Conservation (phyloP, 2,888 invertebrate genomes). For the Pammene fasciana region DNA sequence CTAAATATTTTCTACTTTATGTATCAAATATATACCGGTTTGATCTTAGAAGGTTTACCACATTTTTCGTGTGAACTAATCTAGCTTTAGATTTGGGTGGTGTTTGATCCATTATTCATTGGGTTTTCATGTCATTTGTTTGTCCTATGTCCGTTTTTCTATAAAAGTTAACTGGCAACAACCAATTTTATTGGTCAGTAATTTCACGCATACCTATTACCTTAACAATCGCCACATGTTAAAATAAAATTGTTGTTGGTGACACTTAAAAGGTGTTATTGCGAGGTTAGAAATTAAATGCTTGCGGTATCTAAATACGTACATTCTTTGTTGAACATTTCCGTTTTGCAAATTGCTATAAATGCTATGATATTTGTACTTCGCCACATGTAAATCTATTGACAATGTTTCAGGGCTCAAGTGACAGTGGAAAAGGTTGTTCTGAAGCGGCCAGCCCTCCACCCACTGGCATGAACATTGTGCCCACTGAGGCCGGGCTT, state of each 20-base stretch:
- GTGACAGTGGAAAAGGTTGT: constrained; percentile 92
- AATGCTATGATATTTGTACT: neutral
- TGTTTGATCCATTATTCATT: constrained; percentile 37
- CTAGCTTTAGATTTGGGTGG: constrained; percentile 35
- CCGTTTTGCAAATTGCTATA: constrained; percentile 32
- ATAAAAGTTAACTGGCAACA: constrained; percentile 6
- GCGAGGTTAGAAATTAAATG: constrained; percentile 27
- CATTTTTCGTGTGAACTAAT: constrained; percentile 3
- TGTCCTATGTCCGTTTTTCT: constrained; percentile 15
- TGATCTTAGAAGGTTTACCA: neutral
- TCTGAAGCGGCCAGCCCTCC: constrained; percentile 89
- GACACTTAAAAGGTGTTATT: constrained; percentile 32
- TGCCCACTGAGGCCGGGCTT: constrained; percentile 72
- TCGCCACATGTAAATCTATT: constrained; percentile 12
- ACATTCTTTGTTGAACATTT: constrained; percentile 23
- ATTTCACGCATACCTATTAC: constrained; percentile 26
- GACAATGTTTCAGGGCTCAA: constrained; percentile 85
- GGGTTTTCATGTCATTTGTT: constrained; percentile 21
- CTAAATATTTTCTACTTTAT: neutral
- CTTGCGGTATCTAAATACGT: constrained; percentile 34
- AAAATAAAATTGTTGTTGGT: constrained; percentile 22
- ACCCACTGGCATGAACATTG: constrained; percentile 83
- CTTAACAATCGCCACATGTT: constrained; percentile 16
- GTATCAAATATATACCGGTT: neutral
- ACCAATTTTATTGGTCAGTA: constrained; percentile 10